Evolutionary conservation across 2,797 vertebrate species (phyloP).

Genomic region (Gallinago solitaria): DNA sequence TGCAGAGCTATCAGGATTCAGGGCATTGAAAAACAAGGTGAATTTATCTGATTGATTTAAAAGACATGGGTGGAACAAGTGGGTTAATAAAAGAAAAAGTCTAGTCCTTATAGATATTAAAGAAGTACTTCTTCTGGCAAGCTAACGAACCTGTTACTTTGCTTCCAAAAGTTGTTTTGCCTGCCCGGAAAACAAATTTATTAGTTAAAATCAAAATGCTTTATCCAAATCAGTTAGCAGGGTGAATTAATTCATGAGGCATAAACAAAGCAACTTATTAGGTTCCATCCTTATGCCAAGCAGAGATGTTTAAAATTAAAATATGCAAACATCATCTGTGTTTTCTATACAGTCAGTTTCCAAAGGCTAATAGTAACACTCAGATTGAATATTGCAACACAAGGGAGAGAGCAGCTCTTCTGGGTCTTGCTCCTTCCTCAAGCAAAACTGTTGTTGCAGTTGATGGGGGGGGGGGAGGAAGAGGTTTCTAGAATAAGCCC

Average conservation of each 20-base stretch:
- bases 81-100: constrained; percentile 30
- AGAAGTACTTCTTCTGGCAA: background rate
- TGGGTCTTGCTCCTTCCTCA: constrained; percentile 29
- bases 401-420: background rate
- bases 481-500: constrained; percentile 46
- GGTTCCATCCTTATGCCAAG: constrained; percentile 6
- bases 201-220: constrained; percentile 19
- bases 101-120: background rate
- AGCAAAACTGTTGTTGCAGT: constrained; percentile 21
- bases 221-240: constrained; percentile 54
- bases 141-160: background rate
- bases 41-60: constrained; percentile 83
- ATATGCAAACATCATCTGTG: constrained; percentile 34
- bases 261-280: constrained; percentile 43
- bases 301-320: constrained; percentile 54
- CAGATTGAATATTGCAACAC: constrained; percentile 58
- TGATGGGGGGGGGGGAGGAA: constrained; percentile 6
- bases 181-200: background rate
- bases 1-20: constrained; percentile 82
- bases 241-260: constrained; percentile 42
- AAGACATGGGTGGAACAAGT: constrained; percentile 66
- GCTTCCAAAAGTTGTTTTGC: background rate
- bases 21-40: constrained; percentile 76
- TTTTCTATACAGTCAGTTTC: constrained; percentile 35
- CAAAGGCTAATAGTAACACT: constrained; percentile 51